A percentile compares a stretch with the other conserved stretches of the same genome.
These are phyloP conservation scores for Merops nubicus DNA, from an alignment of 2,113 vertebrate genomes.

Conservation along the genomic window DNA sequence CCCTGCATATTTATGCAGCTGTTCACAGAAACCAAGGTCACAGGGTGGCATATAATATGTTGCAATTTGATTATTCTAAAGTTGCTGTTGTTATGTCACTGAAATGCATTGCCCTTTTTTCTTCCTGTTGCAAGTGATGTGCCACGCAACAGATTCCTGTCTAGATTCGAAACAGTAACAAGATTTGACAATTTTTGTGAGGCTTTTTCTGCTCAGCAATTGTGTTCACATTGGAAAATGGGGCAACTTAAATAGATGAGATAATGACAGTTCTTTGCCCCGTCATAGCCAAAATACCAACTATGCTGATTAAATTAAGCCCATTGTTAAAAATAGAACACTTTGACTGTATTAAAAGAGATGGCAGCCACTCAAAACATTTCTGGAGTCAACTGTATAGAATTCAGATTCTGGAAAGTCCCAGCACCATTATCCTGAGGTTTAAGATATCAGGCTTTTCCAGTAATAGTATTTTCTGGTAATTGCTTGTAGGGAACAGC, in stretches of 20 bases:
- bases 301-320: constrained; percentile 7
- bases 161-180: background rate
- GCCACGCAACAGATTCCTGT: background rate
- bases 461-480: background rate
- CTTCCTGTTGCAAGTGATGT: background rate
- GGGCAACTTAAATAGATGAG: background rate
- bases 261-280: background rate
- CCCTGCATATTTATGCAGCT: background rate
- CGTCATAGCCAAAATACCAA: background rate
- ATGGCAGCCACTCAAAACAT: background rate
- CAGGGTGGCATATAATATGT: background rate
- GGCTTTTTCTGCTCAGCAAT: background rate
- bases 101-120: background rate
- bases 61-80: background rate
- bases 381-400: background rate
- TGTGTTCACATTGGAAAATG: background rate
- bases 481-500: background rate
- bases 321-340: constrained; percentile 37
- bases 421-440: background rate
- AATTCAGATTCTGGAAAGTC: constrained; percentile 13
- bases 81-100: background rate
- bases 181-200: background rate
- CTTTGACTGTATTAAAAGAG: constrained; percentile 21
- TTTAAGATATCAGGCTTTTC: background rate
- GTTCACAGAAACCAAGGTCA: background rate